Base-by-base conservation (phyloP, 2,113 vertebrate genomes). In the Labeo rohita region DNA sequence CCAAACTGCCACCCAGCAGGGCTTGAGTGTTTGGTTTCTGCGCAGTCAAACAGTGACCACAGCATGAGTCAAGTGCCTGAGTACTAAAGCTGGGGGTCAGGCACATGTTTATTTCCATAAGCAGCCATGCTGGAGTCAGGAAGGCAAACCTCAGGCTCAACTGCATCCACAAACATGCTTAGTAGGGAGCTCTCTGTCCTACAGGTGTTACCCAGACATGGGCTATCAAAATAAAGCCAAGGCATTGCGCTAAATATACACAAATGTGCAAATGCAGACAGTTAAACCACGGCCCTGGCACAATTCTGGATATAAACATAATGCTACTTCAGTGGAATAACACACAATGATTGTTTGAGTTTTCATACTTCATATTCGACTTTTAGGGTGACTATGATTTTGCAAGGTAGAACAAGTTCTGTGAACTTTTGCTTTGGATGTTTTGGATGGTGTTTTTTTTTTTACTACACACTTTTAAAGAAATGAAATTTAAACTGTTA, bases 31-130 rank as follows among this genome's bases (percentile, higher is more conserved):
- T 73, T 59, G 63, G 52, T 73, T 86, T 73, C 36, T 75, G 52
- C 9, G 6, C 80, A 74, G 72, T 81, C 52, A 74, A 86, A 74
- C 56, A 15, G 56, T 66, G 28, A 79, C 66, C 77, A 4, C 89
- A 91, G 86, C 92, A 82, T 86, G 85, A 90, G 87, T 88, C 43
- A 52, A 88, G 80, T 81, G 88, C 74, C 87, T 88, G 86, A 12
- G 13, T 75, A 70, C 87, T 90, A 91, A 90, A 89, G 87, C 28
- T 36, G 16, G 90, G 92, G 92, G 93, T 94, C 92, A 93, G 91
- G 90, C 90, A 2, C 36, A 11, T 87, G 87, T 94, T 95, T 95
- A 93, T 95, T 95, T 95, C 91, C 89, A 86, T 74, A 88, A 72
- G 43, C 39, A 83, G 84, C 54, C 65, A 21, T 63, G 80, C 83